Base-by-base conservation (phyloP, 2,113 vertebrate genomes). In the Galeopterus variegatus region DNA sequence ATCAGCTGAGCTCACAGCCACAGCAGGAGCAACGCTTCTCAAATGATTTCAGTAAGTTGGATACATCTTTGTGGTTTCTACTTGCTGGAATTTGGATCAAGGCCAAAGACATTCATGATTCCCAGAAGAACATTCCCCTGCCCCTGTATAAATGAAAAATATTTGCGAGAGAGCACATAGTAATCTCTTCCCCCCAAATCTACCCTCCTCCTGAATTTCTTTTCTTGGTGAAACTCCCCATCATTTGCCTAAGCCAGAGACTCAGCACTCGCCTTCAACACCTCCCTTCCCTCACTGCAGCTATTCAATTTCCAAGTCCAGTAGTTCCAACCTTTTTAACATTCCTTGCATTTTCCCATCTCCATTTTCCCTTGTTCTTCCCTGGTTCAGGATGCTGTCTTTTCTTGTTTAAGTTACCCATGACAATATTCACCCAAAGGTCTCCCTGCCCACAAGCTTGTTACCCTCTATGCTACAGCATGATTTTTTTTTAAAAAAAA, bases 341-440 rank as follows among this genome's bases (percentile, higher is more conserved):
- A 70, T n/a, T 92, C 18, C 8, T 23, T 65, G 36, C 18, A 19
- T 41, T 65, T 69, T 89, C 83, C 90, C 52, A 58, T 69, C 26
- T 56, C 58, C 8, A 0, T 0, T 52, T 28, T 67, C 69, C 31
- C 0, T 0, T 26, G 9, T 65, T 50, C 82, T 83, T 41, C 10
- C 52, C 80, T 87, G 62, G 19, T 50, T 90, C 26, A 6, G 15
- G 18, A 58, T n/a, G 69, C 36, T 69, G 6, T 56, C 23, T 76
- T 90, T 92, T 87, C n/a, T 84, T 41, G 5, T n/a, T 90, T 76
- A 24, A 83, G 75, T 95, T 45, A 70, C 41, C 52, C 36, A 70
- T 19, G 28, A 8, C 31, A 82, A 19, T 52, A 83, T n/a, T 83
- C 19, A 90, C 21, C 28, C 54, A 33, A 69, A 87, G 26, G 18